These are phyloP conservation scores for Zoroaster sp. DNA, from an alignment of 53 echinoderm and acorn worm genomes.

Conservation along the genomic window DNA sequence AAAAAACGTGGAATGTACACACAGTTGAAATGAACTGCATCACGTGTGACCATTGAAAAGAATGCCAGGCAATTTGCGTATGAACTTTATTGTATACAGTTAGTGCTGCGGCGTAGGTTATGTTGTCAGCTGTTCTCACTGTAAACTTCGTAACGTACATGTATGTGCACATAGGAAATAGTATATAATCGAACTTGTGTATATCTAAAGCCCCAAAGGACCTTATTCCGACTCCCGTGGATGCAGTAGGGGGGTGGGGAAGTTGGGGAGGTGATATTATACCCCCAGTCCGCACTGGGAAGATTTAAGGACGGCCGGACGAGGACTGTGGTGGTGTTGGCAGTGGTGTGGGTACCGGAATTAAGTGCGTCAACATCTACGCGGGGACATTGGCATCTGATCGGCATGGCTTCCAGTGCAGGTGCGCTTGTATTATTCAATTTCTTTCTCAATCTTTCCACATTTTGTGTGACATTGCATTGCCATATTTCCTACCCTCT, in stretches of 20 bases:
- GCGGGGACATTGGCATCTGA: not conserved
- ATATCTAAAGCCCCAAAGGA: not conserved
- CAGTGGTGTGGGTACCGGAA: not conserved
- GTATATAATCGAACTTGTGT: not conserved
- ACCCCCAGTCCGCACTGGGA: not conserved
- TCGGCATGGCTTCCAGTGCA: conserved; percentile 43
- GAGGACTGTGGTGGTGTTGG: not conserved
- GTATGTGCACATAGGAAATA: not conserved
- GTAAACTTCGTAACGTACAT: not conserved
- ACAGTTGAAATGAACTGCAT: not conserved
- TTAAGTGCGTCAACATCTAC: not conserved
- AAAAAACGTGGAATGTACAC: conserved; percentile 29
- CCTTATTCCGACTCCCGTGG: not conserved
- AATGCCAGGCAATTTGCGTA: conserved; percentile 51
- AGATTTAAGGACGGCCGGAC: not conserved
- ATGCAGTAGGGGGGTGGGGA: conserved; percentile 33
- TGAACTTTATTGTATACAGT: conserved; percentile 36
- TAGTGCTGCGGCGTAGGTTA: not conserved
- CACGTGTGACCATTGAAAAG: conserved; percentile 33
- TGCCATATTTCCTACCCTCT: not conserved
- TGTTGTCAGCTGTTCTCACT: conserved; percentile 23
- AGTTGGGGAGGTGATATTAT: not conserved
- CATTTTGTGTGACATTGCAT: not conserved
- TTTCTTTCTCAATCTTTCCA: not conserved
- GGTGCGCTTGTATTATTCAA: conserved; percentile 7